A percentile compares a stretch with the other conserved stretches of the same genome.
phyloP scores from a whole-genome alignment of 2,113 vertebrate genomes.

The Chaenogobius annularis region DNA sequence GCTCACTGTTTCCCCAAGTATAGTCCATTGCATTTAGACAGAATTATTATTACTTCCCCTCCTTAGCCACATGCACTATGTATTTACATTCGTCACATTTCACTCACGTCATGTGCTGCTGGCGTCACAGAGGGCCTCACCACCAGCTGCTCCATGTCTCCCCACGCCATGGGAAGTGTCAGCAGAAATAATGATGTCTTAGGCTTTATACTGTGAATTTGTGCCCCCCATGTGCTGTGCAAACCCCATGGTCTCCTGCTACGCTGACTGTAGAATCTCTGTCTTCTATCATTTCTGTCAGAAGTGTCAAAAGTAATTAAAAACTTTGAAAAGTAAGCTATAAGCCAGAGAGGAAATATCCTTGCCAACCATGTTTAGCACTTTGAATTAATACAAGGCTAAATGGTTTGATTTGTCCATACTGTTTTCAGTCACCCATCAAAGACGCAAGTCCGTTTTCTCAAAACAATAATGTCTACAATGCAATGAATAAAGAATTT shows the following conservation, averaged over 20 bases:
- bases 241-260: constrained; percentile 20
- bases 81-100: constrained; percentile 9
- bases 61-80: constrained; percentile 3
- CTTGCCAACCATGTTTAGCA: not conserved
- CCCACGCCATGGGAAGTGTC: constrained; percentile 56
- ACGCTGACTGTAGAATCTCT: constrained; percentile 34
- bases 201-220: constrained; percentile 15
- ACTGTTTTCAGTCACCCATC: not conserved
- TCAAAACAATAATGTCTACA: not conserved
- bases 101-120: constrained; percentile 32
- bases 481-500: not conserved
- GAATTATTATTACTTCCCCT: constrained; percentile 8
- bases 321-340: not conserved
- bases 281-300: not conserved
- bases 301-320: constrained; percentile 8
- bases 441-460: not conserved
- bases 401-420: not conserved
- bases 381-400: not conserved
- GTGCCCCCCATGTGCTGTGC: constrained; percentile 20
- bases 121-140: constrained; percentile 37
- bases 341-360: not conserved
- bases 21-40: constrained; percentile 3
- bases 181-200: constrained; percentile 54
- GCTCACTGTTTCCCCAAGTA: constrained; percentile 14
- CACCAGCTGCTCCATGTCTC: constrained; percentile 66